Evolutionary conservation across 1,140 invertebrate species (phyloP), one percentile per base, ranked within the genome.

Genomic region (Trachelipus rathkii): DNA sequence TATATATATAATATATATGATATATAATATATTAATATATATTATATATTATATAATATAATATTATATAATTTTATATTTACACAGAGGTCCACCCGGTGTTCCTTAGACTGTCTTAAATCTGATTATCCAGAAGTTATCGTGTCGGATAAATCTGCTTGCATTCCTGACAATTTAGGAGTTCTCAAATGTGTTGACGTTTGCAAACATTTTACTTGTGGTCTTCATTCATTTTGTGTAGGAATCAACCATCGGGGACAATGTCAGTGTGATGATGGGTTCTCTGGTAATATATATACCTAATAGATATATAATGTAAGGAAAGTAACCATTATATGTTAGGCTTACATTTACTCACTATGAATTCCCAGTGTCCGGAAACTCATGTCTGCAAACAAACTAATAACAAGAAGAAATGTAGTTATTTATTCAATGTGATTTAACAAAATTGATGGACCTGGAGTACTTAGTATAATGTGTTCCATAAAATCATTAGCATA

Each of bases 201-300:
- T 44, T 96, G 94, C 82, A 84, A 88, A 33, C 89, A 89, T 75
- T 93, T 93, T 81, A 94, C 90, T 8, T 96, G 94, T 82, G 90
- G 93, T 0, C 87, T 88, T 71, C 94, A 95, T 84, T 91, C 94
- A 0, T 88, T 90, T 77, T 96, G 94, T 85, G 83, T 92, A 8
- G 90, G 92, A 0, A 86, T 86, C 46, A 88, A 89, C 74, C 93
- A 95, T 71, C 88, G 88, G 81, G 92, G 91, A 53, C 88, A 89
- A 79, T 95, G 94, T 82, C 89, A 92, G 82, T 95, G 94, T 84
- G 84, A 91, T 3, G 83, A 88, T n/a, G 92, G 92, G 4, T 95
- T 89, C 83, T 88, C 89, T 21, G 94, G 94, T 19, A 95, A 95
- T 87, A n/a, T n/a, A n/a, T n/a, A n/a, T n/a, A n/a, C 93, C 94